These are phyloP conservation scores for Acropora yongei DNA, from an alignment of 64 coral and sea anemone genomes.

Conservation along the genomic window DNA sequence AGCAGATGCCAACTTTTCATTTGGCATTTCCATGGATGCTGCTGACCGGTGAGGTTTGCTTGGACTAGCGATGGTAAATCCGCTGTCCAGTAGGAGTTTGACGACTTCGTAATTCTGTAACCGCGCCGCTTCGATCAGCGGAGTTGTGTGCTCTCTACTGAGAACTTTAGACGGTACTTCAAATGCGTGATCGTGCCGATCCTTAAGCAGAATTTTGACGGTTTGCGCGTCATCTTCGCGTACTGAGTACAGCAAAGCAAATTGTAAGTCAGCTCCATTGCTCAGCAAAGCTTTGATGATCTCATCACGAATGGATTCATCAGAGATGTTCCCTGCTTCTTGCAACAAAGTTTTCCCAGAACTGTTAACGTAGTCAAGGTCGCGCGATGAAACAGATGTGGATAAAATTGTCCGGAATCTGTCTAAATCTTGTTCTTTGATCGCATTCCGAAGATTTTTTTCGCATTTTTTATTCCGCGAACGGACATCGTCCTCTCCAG, in stretches of 20 bases:
- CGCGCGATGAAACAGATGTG: background rate
- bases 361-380: background rate
- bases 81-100: slow-evolving; percentile 1
- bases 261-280: slow-evolving; percentile 4
- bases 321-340: background rate
- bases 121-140: slow-evolving; percentile 8
- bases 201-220: background rate
- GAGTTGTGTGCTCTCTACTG: background rate
- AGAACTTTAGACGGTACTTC: background rate
- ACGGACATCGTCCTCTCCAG: background rate
- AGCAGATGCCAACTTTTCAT: background rate
- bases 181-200: background rate
- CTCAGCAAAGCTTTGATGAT: background rate
- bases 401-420: background rate
- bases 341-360: slow-evolving; percentile 9
- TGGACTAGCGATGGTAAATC: background rate
- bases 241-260: background rate
- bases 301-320: background rate
- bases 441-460: background rate
- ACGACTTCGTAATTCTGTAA: slow-evolving; percentile 21
- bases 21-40: background rate
- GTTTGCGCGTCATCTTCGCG: background rate
- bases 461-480: background rate
- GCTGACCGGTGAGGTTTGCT: background rate
- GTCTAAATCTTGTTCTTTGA: slow-evolving; percentile 2